Evolutionary conservation across 1,140 invertebrate genomes (phyloP).

Genomic region (Trinorchestia longiramus): DNA sequence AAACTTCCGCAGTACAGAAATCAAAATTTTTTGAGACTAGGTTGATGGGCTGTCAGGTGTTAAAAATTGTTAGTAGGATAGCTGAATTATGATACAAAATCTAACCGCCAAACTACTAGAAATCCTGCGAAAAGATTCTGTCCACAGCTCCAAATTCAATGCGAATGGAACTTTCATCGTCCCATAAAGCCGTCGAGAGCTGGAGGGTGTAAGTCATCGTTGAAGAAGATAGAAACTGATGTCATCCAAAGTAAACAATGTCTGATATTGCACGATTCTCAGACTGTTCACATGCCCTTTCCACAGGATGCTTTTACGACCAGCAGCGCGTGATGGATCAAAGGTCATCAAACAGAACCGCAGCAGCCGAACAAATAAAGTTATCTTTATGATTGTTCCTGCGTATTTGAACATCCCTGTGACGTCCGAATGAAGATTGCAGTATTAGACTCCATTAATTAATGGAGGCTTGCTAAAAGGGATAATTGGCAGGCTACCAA

Average conservation of each 20-base stretch:
- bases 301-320: constrained; percentile 46
- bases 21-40: not conserved
- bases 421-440: not conserved
- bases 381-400: constrained; percentile 18
- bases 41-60: not conserved
- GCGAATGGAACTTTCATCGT: not conserved
- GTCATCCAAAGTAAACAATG: constrained; percentile 14
- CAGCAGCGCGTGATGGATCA: constrained; percentile 16
- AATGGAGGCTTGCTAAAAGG: not conserved
- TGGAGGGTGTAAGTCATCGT: not conserved
- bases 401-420: not conserved
- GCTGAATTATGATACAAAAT: not conserved
- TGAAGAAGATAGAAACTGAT: not conserved
- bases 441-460: not conserved
- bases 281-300: not conserved
- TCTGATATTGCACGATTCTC: constrained; percentile 21
- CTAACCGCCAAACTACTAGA: not conserved
- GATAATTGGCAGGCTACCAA: not conserved
- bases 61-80: not conserved
- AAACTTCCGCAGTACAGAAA: not conserved
- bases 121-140: not conserved
- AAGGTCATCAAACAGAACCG: constrained; percentile 17
- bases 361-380: not conserved
- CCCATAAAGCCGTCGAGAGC: not conserved
- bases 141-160: not conserved